Base-by-base conservation (phyloP, 2,888 invertebrate genomes). In the Acleris cristana region DNA sequence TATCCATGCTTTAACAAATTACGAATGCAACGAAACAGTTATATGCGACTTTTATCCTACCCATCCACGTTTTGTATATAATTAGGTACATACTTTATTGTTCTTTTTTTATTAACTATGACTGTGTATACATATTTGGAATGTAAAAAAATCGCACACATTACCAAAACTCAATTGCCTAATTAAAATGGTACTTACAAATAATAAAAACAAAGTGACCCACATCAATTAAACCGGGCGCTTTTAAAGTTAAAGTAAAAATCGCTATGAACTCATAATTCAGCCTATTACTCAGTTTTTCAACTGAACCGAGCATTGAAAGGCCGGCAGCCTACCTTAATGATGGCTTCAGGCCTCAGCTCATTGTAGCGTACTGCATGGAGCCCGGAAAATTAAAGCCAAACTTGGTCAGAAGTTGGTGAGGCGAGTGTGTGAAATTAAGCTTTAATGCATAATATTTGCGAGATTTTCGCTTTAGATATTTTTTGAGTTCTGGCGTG, bases 381-480 rank as follows among this genome's bases (percentile, higher is more conserved):
- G 74, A 73, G 79, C 74, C 88, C 88, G 89, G 90, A 90, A 90
- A 90, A 90, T 90, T 89, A 90, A 84, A 80, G 75, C 77, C 77
- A 80, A 88, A 88, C 85, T 88, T 86, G 80, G 62, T 58, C 67
- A 62, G 48, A 67, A 67, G 66, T 67, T 67, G 54, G 16, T 14
- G 49, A 30, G 34, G 44, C 48, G 45, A 58, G 62, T 67, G 58
- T 67, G 67, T 67, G 53, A 16, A 63, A 63, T 63, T 63, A 58
- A 67, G 62, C 58, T 66, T 62, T 45, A 67, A 62, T 58, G 58
- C 53, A 56, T 59, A 61, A 61, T 62, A 62, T 63, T 53, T 63
- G 49, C 40, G 21, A 16, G 16, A 12, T 26, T 58, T 62, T 58
- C 62, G 21, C 18, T 26, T 19, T 14, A 18, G 21, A 21, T 57